Evolutionary conservation across 2,888 invertebrate genomes (phyloP), one percentile per base, ranked within the genome.

Genomic region (Hydrotaea cyrtoneurina): DNA sequence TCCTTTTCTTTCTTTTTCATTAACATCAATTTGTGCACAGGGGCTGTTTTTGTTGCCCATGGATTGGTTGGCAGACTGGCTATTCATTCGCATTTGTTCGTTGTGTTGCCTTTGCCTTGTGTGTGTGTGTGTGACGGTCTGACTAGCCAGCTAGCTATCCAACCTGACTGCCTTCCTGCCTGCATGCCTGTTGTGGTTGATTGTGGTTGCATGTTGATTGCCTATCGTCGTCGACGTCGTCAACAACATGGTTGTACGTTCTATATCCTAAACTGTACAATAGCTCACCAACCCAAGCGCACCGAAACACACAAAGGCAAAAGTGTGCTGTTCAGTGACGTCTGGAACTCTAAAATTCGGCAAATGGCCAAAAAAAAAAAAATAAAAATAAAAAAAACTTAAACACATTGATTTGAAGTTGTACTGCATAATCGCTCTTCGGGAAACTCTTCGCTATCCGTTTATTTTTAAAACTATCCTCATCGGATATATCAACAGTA

Each of bases 191-290:
- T 85, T 85, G 82, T 80, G 76, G 76, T 83, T 83, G 83, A 80
- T 80, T 83, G 83, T 73, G 83, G 85, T 85, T 85, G 85, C 82
- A 85, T 85, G 85, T 85, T 85, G 85, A 85, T 85, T 77, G 79
- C 85, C 69, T 85, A 82, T 85, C 85, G 81, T 66, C 64, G 73
- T 73, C 74, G 80, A 71, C 74, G 53, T 83, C 71, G 66, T 74
- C 77, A 66, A 19, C 39, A 66, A 39, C 79, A 71, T 59, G 64
- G 31, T 64, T 50, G 26, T 78, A 8, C 39, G 57, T 78, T 23
- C 64, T 79, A 19, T 77, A 74, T 79, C 62, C 43, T 79, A 84
- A 83, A 53, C 75, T 53, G 53, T 72, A 39, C 71, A n/a, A 72
- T 72, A 15, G 11, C 17, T 50, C 71, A 78, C 43, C 3, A 23